A percentile compares a stretch with the other conserved stretches of the same genome.
Evolutionary conservation across 2,797 vertebrate species (phyloP).

Genomic region (Sciurus vulgaris): DNA sequence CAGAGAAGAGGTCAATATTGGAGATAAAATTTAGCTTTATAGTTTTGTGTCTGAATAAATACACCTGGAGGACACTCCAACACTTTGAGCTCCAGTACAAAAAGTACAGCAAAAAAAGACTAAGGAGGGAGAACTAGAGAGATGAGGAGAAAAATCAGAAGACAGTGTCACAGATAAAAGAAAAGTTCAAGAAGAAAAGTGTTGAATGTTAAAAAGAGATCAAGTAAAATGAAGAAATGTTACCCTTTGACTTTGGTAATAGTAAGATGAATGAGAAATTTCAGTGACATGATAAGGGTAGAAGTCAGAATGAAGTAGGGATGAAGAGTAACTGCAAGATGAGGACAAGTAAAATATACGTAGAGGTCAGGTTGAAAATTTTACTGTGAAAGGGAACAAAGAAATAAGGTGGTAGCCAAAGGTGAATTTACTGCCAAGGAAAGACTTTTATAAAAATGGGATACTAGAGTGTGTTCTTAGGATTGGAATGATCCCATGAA

Average conservation of each 20-base stretch:
- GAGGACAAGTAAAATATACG: neutral
- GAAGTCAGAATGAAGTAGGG: neutral
- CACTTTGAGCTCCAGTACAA: neutral
- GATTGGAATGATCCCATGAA: neutral
- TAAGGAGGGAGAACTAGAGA: neutral
- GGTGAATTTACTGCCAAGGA: neutral
- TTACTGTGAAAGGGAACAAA: neutral
- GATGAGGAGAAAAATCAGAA: neutral
- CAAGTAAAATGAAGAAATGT: neutral
- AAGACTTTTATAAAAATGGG: neutral
- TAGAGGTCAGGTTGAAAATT: neutral
- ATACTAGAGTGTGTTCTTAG: neutral
- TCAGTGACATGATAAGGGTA: neutral
- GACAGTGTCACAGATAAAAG: neutral
- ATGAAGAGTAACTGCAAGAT: neutral
- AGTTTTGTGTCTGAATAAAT: neutral
- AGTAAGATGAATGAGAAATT: neutral
- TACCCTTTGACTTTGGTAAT: neutral
- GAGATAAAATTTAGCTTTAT: conserved; percentile 17
- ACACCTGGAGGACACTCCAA: neutral
- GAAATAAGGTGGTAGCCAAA: conserved; percentile 13
- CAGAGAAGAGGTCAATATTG: neutral
- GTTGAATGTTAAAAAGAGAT: neutral
- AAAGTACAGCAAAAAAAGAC: neutral
- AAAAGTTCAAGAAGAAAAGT: neutral